phyloP scores from a whole-genome alignment of 2,888 invertebrate genomes.

The Oxystoma pomonae region DNA sequence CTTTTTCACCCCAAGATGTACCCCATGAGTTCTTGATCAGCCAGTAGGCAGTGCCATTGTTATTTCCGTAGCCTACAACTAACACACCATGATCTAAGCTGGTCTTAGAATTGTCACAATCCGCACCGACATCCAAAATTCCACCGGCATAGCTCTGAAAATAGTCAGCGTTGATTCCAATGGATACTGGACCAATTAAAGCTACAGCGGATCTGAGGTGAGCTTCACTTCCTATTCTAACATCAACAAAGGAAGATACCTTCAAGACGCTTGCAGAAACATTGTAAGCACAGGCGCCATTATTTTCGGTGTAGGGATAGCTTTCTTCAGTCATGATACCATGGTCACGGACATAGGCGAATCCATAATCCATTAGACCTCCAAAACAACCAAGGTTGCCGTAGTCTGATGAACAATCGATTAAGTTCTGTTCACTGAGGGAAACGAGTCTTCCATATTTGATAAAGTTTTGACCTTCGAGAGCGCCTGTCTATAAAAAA shows the following conservation, averaged over 20 bases:
- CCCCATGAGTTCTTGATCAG: not conserved
- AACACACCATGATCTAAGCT: conserved; percentile 77
- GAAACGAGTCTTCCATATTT: conserved; percentile 50
- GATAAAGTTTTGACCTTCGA: conserved; percentile 52
- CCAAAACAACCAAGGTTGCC: conserved; percentile 53
- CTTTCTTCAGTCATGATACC: conserved; percentile 53
- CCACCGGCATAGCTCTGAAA: conserved; percentile 80
- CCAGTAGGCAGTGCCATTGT: not conserved
- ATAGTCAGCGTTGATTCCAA: conserved; percentile 79
- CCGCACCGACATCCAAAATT: conserved; percentile 62
- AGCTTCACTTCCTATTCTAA: conserved; percentile 65
- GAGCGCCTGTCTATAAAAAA: conserved; percentile 49
- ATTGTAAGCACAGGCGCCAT: conserved; percentile 25
- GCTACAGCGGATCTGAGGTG: conserved; percentile 72
- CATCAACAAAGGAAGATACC: conserved; percentile 62
- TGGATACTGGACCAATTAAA: conserved; percentile 76
- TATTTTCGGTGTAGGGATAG: conserved; percentile 51
- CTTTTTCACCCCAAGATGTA: not conserved
- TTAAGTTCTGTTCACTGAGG: conserved; percentile 54
- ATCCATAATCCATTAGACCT: conserved; percentile 51
- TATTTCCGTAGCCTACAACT: conserved; percentile 67
- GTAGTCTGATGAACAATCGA: conserved; percentile 51
- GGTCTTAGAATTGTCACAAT: conserved; percentile 56
- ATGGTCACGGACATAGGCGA: conserved; percentile 47
- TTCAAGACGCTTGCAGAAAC: conserved; percentile 13